Evolutionary conservation across 1,140 invertebrate species (phyloP).

Genomic region (Sycophaga agraensis): DNA sequence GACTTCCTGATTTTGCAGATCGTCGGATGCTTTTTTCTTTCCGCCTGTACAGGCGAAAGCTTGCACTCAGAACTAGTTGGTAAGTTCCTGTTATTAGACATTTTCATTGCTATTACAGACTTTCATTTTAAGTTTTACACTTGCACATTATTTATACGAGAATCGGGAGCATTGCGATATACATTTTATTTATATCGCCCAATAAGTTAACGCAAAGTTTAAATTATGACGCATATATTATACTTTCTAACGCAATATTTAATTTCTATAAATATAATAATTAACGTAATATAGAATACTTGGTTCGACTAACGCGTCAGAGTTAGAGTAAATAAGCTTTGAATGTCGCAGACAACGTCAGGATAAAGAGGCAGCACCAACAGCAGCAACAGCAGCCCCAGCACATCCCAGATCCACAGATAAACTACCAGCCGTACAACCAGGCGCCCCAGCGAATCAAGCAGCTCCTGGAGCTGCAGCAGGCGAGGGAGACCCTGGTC

Average conservation of each 20-base stretch:
- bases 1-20: slow-evolving; percentile 18
- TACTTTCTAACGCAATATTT: too few relatives aligned
- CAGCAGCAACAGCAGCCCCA: slow-evolving; percentile 28
- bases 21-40: slow-evolving; percentile 20
- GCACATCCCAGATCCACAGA: slow-evolving; percentile 16
- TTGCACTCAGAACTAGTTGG: slow-evolving; percentile 6
- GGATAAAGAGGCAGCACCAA: slow-evolving; percentile 36
- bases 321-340: too few relatives aligned
- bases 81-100: slow-evolving; percentile 17
- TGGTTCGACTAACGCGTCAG: not conserved
- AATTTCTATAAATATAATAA: too few relatives aligned
- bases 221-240: not conserved
- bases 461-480: slow-evolving; percentile 45
- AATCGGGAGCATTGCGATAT: too few relatives aligned
- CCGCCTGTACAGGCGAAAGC: slow-evolving; percentile 16
- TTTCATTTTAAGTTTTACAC: too few relatives aligned
- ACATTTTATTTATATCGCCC: too few relatives aligned
- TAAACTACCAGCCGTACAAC: slow-evolving; percentile 41
- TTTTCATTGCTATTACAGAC: too few relatives aligned
- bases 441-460: slow-evolving; percentile 47
- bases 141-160: too few relatives aligned
- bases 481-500: slow-evolving; percentile 44
- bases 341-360: slow-evolving; percentile 31
- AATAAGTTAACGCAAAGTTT: too few relatives aligned
- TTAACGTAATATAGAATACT: too few relatives aligned